Evolutionary conservation across 2,797 vertebrate species (phyloP).

Genomic region (Moxostoma hubbsi): DNA sequence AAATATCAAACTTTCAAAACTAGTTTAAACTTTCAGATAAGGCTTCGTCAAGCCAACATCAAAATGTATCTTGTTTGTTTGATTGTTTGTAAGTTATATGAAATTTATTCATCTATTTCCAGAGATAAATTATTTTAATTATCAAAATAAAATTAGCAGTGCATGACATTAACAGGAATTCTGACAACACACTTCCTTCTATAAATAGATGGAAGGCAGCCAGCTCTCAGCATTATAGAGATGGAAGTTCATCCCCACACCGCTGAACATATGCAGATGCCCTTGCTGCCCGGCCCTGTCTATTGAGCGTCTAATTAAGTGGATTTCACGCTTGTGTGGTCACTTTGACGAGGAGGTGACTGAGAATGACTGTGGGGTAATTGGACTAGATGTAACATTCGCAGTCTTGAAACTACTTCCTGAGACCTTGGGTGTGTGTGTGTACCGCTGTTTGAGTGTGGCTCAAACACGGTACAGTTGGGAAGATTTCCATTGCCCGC

Average conservation of each 20-base stretch:
- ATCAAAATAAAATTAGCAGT: neutral
- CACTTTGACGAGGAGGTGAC: conserved; percentile 58
- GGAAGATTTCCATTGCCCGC: conserved; percentile 56
- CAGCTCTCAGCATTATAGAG: neutral
- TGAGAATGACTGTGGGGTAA: conserved; percentile 55
- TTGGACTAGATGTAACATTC: conserved; percentile 45
- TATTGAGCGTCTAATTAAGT: conserved; percentile 55
- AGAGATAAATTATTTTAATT: conserved; percentile 15
- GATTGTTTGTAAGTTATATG: no score
- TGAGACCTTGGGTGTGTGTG: conserved; percentile 23
- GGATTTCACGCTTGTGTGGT: conserved; percentile 59
- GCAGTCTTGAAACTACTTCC: conserved; percentile 33
- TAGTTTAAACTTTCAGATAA: no score
- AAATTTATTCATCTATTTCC: neutral
- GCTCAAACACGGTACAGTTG: conserved; percentile 29
- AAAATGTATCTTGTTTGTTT: no score
- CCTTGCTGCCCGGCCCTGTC: conserved; percentile 52
- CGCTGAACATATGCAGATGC: conserved; percentile 42
- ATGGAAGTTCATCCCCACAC: neutral
- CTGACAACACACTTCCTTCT: neutral
- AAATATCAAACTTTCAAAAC: no score
- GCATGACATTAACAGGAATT: conserved; percentile 8
- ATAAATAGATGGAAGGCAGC: conserved; percentile 11
- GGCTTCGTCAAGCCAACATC: no score
- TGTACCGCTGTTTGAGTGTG: conserved; percentile 23